A percentile compares a stretch with the other conserved stretches of the same genome.
Conservation (phyloP, 2,888 invertebrate genomes). For the Ichneumon xanthorius region DNA sequence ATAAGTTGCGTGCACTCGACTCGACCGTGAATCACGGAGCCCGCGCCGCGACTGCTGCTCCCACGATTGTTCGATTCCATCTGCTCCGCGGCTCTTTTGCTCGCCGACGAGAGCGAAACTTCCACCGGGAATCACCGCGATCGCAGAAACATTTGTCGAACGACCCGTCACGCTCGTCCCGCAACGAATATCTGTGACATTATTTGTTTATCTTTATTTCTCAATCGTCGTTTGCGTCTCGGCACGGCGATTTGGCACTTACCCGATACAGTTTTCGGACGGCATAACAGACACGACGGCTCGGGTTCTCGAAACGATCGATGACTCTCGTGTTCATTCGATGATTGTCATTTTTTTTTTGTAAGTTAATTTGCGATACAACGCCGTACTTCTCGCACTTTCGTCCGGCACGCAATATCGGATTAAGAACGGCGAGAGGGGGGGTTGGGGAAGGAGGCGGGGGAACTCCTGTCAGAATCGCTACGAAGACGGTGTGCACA, state of each 20-base stretch:
- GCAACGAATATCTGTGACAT: too few species aligned
- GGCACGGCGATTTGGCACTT: background rate
- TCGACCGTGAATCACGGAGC: slow-evolving; percentile 42
- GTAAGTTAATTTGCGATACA: background rate
- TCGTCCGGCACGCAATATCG: slow-evolving; percentile 18
- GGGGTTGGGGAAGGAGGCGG: background rate
- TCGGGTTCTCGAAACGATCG: slow-evolving; percentile 30
- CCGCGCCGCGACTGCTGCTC: slow-evolving; percentile 19
- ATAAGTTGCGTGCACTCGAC: slow-evolving; percentile 38
- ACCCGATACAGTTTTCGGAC: slow-evolving; percentile 7
- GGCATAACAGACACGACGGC: slow-evolving; percentile 6
- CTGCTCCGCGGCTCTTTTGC: slow-evolving; percentile 13
- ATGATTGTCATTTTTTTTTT: slow-evolving; percentile 37
- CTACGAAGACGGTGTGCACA: background rate
- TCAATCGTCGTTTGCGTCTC: background rate
- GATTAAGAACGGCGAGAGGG: background rate
- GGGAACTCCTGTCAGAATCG: slow-evolving; percentile 7
- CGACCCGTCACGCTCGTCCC: background rate
- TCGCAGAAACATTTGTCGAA: too few species aligned
- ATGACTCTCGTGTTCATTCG: slow-evolving; percentile 41
- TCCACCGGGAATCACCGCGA: too few species aligned
- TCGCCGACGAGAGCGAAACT: background rate
- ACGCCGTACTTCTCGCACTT: background rate
- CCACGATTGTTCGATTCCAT: slow-evolving; percentile 27
- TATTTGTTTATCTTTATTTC: background rate